These are phyloP conservation scores for Microtus ochrogaster DNA, from an alignment of 2,113 vertebrate genomes.

Conservation along the genomic window DNA sequence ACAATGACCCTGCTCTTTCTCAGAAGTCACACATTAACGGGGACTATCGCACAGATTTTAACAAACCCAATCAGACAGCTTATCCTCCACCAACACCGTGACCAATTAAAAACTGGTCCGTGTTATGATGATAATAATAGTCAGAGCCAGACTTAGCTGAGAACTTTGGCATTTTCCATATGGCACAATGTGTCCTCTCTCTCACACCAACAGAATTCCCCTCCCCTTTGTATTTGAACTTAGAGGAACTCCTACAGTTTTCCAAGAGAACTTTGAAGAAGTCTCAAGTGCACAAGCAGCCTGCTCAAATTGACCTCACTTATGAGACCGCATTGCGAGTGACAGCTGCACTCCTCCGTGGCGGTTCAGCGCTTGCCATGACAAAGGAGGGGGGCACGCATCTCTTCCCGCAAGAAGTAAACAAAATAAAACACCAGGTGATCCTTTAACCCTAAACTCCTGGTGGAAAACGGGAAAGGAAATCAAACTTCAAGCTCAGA, in stretches of 20 bases:
- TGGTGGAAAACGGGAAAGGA: not conserved
- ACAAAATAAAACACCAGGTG: slow-evolving; percentile 41
- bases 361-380: not conserved
- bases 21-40: not conserved
- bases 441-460: slow-evolving; percentile 25
- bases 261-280: not conserved
- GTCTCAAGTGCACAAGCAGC: not conserved
- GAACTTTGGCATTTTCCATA: not conserved
- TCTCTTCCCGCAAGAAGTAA: slow-evolving; percentile 53
- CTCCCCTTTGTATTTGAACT: not conserved
- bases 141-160: not conserved
- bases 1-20: slow-evolving; percentile 59
- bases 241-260: not conserved
- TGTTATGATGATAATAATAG: not conserved
- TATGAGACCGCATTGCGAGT: not conserved
- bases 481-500: slow-evolving; percentile 8
- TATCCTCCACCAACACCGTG: slow-evolving; percentile 37
- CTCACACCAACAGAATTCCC: not conserved
- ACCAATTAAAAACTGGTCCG: slow-evolving; percentile 57
- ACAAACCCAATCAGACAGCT: slow-evolving; percentile 46
- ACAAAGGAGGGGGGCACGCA: not conserved
- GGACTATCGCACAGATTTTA: slow-evolving; percentile 49
- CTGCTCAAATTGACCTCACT: slow-evolving; percentile 31
- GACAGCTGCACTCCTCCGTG: not conserved
- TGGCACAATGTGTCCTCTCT: not conserved